Evolutionary conservation across 1,140 invertebrate species (phyloP).

Genomic region (Drosophila tani): DNA sequence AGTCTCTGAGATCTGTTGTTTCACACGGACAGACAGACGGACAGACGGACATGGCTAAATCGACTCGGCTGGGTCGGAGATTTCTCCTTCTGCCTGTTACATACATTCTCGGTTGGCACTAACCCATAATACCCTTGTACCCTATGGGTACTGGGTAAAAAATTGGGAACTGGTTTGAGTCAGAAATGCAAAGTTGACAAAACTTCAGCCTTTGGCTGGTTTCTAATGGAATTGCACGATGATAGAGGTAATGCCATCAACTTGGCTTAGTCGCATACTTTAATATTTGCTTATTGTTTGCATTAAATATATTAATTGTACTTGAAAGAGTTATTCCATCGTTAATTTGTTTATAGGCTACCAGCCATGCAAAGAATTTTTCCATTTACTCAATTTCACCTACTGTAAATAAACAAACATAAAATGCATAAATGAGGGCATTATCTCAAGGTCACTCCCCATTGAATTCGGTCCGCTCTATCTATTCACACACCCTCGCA

Average conservation of each 20-base stretch:
- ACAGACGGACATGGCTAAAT: no score
- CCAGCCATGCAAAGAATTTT: slow-evolving; percentile 8
- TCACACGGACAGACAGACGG: no score
- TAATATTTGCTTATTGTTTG: no score
- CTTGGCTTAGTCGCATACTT: no score
- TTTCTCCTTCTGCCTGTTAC: no score
- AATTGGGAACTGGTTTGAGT: slow-evolving; percentile 35
- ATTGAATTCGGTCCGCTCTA: slow-evolving; percentile 47
- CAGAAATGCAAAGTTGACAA: slow-evolving; percentile 1
- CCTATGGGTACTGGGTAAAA: no score
- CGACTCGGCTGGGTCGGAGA: no score
- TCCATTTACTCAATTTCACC: slow-evolving; percentile 6
- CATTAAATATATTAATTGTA: neutral
- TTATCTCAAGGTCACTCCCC: slow-evolving; percentile 75
- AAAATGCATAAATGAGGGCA: slow-evolving; percentile 68
- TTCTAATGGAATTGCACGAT: no score
- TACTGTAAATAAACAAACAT: slow-evolving; percentile 51
- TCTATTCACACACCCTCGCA: slow-evolving; percentile 48
- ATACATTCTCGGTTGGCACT: no score
- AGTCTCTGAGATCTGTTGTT: no score
- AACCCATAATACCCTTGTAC: no score
- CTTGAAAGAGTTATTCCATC: neutral
- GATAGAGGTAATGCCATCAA: no score
- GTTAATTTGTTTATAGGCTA: neutral
- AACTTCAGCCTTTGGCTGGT: neutral